Conservation (phyloP, 2,113 vertebrate species). For the Gadus chalcogrammus region DNA sequence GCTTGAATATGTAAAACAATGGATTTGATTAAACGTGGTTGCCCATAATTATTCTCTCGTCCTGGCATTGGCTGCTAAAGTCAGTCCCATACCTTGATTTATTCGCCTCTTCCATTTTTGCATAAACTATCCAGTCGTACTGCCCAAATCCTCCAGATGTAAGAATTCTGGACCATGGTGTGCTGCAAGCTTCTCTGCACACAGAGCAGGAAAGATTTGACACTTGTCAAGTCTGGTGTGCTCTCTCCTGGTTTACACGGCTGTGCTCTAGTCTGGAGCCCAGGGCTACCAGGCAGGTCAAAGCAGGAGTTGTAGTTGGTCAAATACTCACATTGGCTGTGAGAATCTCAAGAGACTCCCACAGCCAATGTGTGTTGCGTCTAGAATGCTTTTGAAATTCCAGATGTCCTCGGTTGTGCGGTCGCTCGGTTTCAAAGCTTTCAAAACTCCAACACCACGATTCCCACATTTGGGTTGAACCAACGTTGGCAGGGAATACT, state of each 20-base stretch:
- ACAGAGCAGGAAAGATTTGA: slow-evolving; percentile 17
- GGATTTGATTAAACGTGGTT: slow-evolving; percentile 9
- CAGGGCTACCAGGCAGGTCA: slow-evolving; percentile 5
- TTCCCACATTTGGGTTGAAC: slow-evolving; percentile 8
- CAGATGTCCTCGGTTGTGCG: no score
- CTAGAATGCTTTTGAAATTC: no score
- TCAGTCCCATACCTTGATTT: no score
- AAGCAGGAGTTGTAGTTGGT: neutral
- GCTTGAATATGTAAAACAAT: neutral
- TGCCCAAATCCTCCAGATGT: slow-evolving; percentile 18
- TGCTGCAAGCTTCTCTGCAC: slow-evolving; percentile 16
- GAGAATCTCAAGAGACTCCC: no score
- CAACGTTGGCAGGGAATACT: slow-evolving; percentile 21
- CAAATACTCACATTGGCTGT: neutral
- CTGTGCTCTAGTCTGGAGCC: slow-evolving; percentile 11
- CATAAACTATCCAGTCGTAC: neutral
- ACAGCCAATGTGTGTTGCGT: no score
- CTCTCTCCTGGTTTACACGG: slow-evolving; percentile 24
- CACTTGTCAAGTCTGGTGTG: slow-evolving; percentile 10
- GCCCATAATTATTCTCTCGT: no score
- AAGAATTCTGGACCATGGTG: slow-evolving; percentile 22
- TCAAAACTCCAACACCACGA: no score
- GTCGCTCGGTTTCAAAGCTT: no score
- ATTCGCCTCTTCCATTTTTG: no score
- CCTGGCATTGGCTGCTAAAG: no score